A percentile compares a stretch with the other conserved stretches of the same genome.
These are phyloP conservation scores for Oryzias woworae DNA, from an alignment of 2,113 vertebrate genomes.

Conservation along the genomic window DNA sequence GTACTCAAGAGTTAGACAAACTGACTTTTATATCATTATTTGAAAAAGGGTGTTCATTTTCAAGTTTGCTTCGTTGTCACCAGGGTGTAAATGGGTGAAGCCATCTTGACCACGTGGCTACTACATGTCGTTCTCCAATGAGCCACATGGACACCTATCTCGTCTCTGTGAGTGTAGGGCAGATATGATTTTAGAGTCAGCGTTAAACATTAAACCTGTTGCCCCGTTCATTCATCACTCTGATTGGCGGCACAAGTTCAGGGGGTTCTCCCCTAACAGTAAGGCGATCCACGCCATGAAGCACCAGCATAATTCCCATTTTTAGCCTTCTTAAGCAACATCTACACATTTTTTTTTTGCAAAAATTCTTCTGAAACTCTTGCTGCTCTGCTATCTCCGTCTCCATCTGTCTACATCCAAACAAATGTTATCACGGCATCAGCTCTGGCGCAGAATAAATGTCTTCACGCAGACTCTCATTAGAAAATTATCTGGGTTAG, in stretches of 20 bases:
- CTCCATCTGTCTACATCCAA: slow-evolving; percentile 42
- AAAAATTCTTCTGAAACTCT: slow-evolving; percentile 28
- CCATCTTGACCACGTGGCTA: slow-evolving; percentile 6
- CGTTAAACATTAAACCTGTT: slow-evolving; percentile 36
- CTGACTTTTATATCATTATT: too few relatives aligned
- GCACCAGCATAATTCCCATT: slow-evolving; percentile 1
- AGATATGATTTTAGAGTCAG: slow-evolving; percentile 41
- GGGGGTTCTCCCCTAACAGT: not conserved
- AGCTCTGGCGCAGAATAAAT: slow-evolving; percentile 56
- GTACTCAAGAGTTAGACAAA: too few relatives aligned
- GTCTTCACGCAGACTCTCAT: slow-evolving; percentile 24
- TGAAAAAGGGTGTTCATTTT: too few relatives aligned
- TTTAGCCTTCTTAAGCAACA: slow-evolving; percentile 6
- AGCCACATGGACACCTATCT: slow-evolving; percentile 22
- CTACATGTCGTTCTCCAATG: slow-evolving; percentile 20
- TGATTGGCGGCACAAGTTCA: slow-evolving; percentile 9
- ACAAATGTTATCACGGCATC: slow-evolving; percentile 45
- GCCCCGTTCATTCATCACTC: slow-evolving; percentile 18
- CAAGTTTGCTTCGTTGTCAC: slow-evolving; percentile 5
- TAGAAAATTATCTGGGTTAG: slow-evolving; percentile 35
- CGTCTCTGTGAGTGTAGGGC: slow-evolving; percentile 1
- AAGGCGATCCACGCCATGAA: slow-evolving; percentile 1
- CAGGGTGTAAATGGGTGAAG: slow-evolving; percentile 25
- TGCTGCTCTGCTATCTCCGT: slow-evolving; percentile 27
- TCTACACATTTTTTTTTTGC: slow-evolving; percentile 4